phyloP scores from a whole-genome alignment of 2,888 invertebrate genomes.

The Ametastegia equiseti region DNA sequence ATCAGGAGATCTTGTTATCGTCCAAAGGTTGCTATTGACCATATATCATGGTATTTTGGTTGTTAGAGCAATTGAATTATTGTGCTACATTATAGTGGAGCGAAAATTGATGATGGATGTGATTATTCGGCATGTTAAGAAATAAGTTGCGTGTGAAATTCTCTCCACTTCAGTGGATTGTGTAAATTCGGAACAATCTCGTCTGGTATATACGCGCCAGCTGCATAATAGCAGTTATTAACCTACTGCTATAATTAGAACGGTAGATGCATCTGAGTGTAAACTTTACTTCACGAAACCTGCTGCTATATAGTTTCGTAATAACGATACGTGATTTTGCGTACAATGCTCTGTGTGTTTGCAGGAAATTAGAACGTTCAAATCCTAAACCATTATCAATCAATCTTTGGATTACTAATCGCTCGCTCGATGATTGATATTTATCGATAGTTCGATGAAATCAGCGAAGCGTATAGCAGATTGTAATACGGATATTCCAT shows the following conservation, averaged over 20 bases:
- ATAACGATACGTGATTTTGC: not conserved
- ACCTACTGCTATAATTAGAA: constrained; percentile 33
- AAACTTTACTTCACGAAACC: not conserved
- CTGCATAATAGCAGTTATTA: constrained; percentile 23
- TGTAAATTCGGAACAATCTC: not conserved
- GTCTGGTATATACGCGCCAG: not conserved
- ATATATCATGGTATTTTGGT: not conserved
- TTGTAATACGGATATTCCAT: too few species aligned
- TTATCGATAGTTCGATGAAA: too few species aligned
- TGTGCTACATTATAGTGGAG: not conserved
- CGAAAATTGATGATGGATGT: not conserved
- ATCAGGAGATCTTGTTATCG: not conserved
- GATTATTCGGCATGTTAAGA: not conserved
- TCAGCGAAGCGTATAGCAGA: too few species aligned
- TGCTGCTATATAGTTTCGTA: not conserved
- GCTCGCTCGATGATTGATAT: too few species aligned
- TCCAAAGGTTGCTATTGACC: not conserved
- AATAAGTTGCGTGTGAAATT: not conserved
- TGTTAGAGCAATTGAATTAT: not conserved
- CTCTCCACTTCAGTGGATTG: not conserved
- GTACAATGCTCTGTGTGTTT: not conserved
- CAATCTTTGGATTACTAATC: not conserved
- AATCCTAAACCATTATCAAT: not conserved
- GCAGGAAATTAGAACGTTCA: too few species aligned
- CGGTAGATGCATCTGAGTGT: not conserved